Percentiles rank a stretch among this genome's conserved stretches.
phyloP scores from a whole-genome alignment of 2,888 invertebrate species.

The Apamea monoglypha region DNA sequence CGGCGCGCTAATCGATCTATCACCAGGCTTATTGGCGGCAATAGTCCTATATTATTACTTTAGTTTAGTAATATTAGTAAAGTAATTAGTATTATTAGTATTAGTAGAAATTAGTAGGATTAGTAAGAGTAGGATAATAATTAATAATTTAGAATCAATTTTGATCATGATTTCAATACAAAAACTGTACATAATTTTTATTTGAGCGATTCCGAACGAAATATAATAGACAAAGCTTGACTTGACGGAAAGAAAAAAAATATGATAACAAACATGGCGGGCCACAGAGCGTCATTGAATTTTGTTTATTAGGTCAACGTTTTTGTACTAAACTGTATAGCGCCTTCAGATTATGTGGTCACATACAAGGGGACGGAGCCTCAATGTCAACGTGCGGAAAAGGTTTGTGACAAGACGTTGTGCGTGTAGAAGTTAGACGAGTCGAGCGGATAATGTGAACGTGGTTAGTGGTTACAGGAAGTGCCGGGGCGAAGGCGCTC shows the following conservation, averaged over 20 bases:
- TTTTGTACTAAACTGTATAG: constrained; percentile 60
- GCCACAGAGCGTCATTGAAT: constrained; percentile 77
- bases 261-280: constrained; percentile 89
- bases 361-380: constrained; percentile 71
- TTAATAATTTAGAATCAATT: not conserved
- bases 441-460: constrained; percentile 49
- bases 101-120: too few species aligned
- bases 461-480: constrained; percentile 73
- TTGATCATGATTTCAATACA: not conserved
- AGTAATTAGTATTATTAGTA: too few species aligned
- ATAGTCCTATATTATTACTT: too few species aligned
- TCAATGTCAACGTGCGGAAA: constrained; percentile 79
- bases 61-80: too few species aligned
- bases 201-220: not conserved
- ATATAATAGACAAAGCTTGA: constrained; percentile 11
- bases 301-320: constrained; percentile 80
- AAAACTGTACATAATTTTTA: not conserved
- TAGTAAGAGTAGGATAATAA: too few species aligned
- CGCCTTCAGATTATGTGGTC: constrained; percentile 78
- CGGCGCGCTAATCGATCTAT: too few species aligned
- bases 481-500: constrained; percentile 82
- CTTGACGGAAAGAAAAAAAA: constrained; percentile 66
- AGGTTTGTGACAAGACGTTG: constrained; percentile 69
- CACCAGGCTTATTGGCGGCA: too few species aligned
- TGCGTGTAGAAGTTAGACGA: constrained; percentile 2